Evolutionary conservation across 2,888 invertebrate species (phyloP), one percentile per base, ranked within the genome.

Genomic region (Scelioninae gen. 1): DNA sequence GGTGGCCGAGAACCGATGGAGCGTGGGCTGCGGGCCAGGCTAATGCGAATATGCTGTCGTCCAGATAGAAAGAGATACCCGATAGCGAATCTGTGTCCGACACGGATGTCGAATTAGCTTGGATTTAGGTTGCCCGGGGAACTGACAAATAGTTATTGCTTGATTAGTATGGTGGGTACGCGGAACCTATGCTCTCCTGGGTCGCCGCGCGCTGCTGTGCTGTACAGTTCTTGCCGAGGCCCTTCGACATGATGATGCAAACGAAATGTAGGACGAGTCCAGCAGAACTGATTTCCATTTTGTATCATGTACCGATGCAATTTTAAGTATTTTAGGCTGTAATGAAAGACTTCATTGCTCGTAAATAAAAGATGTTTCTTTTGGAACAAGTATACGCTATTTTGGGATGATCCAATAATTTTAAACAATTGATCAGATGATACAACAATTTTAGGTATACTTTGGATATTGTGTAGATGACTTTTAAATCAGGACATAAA

Each of bases 131-230:
- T 92, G 91, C 90, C 90, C 89, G 88, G 90, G 89, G 89, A 90
- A 91, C 92, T 92, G 92, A 92, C 92, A 92, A 92, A 92, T 92
- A 92, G 92, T 92, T 92, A 91, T 92, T 92, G 92, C 92, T 92
- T 91, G 92, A 92, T 92, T 92, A 92, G 92, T 90, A 86, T 85
- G 86, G 85, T 82, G 84, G 83, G 69, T 83, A 83, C 82, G 82
- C 82, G 74, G 78, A 78, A 81, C 84, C 80, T 80, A 80, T 78
- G 55, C 81, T 81, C 77, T 83, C 78, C 75, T 83, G 62, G 69
- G 72, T 79, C 60, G 65, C 69, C 62, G 62, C 65, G 71, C 60
- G 58, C 75, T 58, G 77, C 83, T 66, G 60, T 66, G 69, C 72
- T 34, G 66, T 51, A 69, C 47, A 47, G 32, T 77, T 79, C 77